phyloP scores from a whole-genome alignment of 2,113 vertebrate species.

The Oryzias melastigma region DNA sequence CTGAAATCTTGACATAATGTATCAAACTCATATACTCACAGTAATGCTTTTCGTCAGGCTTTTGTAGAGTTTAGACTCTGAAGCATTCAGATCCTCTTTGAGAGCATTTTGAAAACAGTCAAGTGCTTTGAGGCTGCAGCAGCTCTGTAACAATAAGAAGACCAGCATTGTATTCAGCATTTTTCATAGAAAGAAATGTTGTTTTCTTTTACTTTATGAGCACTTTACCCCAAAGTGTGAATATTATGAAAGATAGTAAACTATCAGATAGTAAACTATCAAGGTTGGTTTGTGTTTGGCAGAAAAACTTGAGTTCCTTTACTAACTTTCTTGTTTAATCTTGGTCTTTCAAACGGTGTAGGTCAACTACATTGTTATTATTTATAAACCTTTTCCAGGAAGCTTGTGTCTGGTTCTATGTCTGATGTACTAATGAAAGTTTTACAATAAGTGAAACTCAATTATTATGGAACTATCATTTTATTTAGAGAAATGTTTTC shows the following conservation, averaged over 20 bases:
- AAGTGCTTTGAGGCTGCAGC: conserved; percentile 60
- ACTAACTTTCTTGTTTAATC: no score
- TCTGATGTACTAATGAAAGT: conserved; percentile 14
- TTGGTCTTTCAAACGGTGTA: no score
- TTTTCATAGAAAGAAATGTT: background rate
- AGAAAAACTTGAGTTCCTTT: no score
- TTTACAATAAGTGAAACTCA: conserved; percentile 42
- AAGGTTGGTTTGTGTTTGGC: no score
- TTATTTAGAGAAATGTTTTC: conserved; percentile 25
- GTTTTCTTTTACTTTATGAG: background rate
- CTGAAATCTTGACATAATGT: background rate
- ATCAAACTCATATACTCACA: conserved; percentile 51
- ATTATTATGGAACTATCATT: conserved; percentile 28
- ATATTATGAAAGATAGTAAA: no score
- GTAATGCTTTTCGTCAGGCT: background rate
- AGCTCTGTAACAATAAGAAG: conserved; percentile 43
- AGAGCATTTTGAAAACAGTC: conserved; percentile 49
- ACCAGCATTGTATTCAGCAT: background rate
- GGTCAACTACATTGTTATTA: no score
- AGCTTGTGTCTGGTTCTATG: conserved; percentile 35
- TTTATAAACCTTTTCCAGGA: conserved; percentile 42
- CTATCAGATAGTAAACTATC: no score
- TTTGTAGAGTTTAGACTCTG: background rate
- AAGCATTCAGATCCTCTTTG: accelerated
- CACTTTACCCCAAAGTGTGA: no score